Base-by-base conservation (phyloP, 1,140 invertebrate genomes). In the Drosophila ambigua region DNA sequence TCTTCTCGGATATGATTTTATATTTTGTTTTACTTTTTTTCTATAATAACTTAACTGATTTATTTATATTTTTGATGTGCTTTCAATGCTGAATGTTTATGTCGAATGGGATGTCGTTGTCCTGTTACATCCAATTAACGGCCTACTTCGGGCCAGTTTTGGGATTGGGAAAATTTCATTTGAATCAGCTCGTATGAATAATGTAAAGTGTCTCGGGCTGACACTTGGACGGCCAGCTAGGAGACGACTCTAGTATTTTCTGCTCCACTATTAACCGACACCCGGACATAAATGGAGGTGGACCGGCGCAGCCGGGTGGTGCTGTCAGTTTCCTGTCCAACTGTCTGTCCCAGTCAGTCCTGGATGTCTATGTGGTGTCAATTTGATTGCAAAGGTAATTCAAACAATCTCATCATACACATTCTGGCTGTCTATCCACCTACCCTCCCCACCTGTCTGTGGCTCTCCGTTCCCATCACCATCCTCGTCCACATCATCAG, bases 381-480 rank as follows among this genome's bases (percentile, higher is more conserved):
- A 84, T 84, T 84, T 84, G 80, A 84, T 84, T 84, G 80, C 80
- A 84, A 79, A 84, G 72, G 80, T 84, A 84, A 84, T 84, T 84
- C 80, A 79, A 84, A 84, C 84, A 84, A 84, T 84, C 80, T 84
- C 80, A 84, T 83, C 76, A 83, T 78, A 78, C 60, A 68, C 73
- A 81, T 77, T 46, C 49, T 15, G 16, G 39, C 63, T 60, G 50
- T 68, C 52, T 44, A 43, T 59, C 59, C 31, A 35, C 9, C 59
- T 52, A 15, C 50, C 52, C 15, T 2, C 15, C 52, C 52, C 15
- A 4, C 15, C 52, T 39, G 35, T 26, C 52, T 39, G 35, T 35
- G 39, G 13, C 13, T 28, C 50, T 28, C 26, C 43, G 11, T 20
- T 24, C 8, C 16, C 26, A 16, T 8, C 39, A 5, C 9, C 61